A percentile compares a stretch with the other conserved stretches of the same genome.
These are phyloP conservation scores for Dynastes tityus DNA, from an alignment of 2,888 invertebrate genomes.

Conservation along the genomic window DNA sequence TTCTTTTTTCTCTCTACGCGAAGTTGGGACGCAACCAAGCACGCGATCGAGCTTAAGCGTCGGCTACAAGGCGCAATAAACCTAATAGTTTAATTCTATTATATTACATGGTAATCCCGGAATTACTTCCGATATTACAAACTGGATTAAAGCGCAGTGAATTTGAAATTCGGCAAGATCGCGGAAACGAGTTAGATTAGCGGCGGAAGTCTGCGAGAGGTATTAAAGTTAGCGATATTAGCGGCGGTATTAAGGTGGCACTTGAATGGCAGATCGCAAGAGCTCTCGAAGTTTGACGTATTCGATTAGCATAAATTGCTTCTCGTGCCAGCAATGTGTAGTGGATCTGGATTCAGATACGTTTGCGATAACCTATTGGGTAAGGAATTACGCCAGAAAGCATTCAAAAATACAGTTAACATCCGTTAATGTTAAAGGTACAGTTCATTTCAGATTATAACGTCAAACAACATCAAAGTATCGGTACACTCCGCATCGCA, in stretches of 20 bases:
- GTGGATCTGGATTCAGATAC: no score
- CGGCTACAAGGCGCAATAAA: not conserved
- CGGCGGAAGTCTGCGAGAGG: slow-evolving; percentile 20
- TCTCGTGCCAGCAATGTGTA: not conserved
- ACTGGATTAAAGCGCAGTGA: slow-evolving; percentile 21
- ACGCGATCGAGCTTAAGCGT: not conserved
- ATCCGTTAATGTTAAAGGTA: no score
- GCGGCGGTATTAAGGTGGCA: slow-evolving; percentile 8
- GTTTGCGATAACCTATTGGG: no score
- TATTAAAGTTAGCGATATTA: slow-evolving; percentile 35
- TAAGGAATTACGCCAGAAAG: no score
- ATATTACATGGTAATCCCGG: slow-evolving; percentile 36
- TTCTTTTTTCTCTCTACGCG: not conserved
- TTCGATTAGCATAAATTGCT: slow-evolving; percentile 23
- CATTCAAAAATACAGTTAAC: no score
- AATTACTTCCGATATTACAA: slow-evolving; percentile 46
- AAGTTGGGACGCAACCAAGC: not conserved
- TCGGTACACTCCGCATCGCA: no score
- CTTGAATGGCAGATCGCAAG: not conserved
- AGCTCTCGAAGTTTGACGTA: slow-evolving; percentile 14
- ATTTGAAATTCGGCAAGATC: slow-evolving; percentile 26
- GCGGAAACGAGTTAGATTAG: slow-evolving; percentile 19
- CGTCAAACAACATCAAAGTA: no score
- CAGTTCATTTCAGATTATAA: no score
- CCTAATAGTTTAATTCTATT: slow-evolving; percentile 42